Base-by-base conservation (phyloP, 2,888 invertebrate genomes). In the Torymus auratus region DNA sequence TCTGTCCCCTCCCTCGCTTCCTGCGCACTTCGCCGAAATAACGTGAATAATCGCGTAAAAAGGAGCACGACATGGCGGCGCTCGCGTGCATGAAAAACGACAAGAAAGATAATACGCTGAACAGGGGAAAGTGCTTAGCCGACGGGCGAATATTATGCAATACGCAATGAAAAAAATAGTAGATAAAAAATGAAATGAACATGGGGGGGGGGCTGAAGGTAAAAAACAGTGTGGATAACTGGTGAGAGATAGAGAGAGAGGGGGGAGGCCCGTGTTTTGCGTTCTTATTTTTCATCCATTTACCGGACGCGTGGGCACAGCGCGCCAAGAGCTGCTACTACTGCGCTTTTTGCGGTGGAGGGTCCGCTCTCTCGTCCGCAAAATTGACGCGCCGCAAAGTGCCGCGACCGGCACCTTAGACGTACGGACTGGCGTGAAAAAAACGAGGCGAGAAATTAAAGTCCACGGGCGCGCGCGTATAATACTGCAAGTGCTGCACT, bases 271-370 rank as follows among this genome's bases (percentile, higher is more conserved):
- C 14, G 28, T 0, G 4, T 41, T 41, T 41, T 7, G 13, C 15
- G 28, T 23, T 69, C 56, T 69, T 69, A 56, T 74, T 58, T 74
- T 65, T 55, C 72, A 62, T 15, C 55, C 72, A 72, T 72, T 62
- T 55, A 50, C 41, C 52, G 50, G 3, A 15, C 64, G 50, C 15
- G 53, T 41, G 41, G 2, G 28, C 28, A 28, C 28, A 28, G 28
- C 5, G n/a, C 17, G 17, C 73, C 28, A 74, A 74, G 50, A 74
- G 73, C 56, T 73, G 64, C 73, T 73, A 41, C 64, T 73, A 41
- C 64, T 12, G 60, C 28, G 23, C 73, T 41, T 62, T 72, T 72
- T 64, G 3, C 17, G 15, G n/a, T 1, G 1, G 23, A n/a, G 28
- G 28, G 50, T 65, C 15, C 52, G 72, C 10, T 10, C 17, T 11